A percentile compares a stretch with the other conserved stretches of the same genome.
phyloP scores from a whole-genome alignment of 2,888 invertebrate species.

The Lottia gigantea region DNA sequence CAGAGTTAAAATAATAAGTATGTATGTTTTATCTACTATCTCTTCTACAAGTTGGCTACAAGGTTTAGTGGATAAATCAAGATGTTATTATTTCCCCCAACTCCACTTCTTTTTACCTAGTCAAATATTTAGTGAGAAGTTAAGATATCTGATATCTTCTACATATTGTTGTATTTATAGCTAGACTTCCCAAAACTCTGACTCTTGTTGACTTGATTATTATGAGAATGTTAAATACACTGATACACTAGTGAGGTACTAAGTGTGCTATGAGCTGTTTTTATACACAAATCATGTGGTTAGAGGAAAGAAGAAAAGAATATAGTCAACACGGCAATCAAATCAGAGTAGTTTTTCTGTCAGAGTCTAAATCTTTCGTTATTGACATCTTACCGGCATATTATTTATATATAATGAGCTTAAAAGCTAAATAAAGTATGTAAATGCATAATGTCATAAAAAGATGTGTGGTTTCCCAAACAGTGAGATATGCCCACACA shows the following conservation, averaged over 20 bases:
- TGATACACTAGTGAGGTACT: background rate
- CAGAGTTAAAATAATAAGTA: too few species aligned
- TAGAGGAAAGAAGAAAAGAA: background rate
- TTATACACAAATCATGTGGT: background rate
- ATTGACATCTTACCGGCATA: too few species aligned
- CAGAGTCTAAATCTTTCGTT: background rate
- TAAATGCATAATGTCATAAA: too few species aligned
- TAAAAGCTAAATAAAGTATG: too few species aligned
- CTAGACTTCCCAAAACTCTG: background rate
- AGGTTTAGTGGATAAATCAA: background rate
- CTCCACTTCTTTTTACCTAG: background rate
- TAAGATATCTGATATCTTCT: constrained; percentile 7
- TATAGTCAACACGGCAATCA: constrained; percentile 4
- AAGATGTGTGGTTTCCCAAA: too few species aligned
- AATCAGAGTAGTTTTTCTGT: background rate
- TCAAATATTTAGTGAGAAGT: constrained; percentile 2
- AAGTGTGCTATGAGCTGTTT: constrained; percentile 1
- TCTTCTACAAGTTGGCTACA: background rate
- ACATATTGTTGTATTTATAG: constrained; percentile 11
- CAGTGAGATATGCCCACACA: too few species aligned
- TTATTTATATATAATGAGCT: too few species aligned
- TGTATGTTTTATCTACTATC: too few species aligned
- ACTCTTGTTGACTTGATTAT: background rate
- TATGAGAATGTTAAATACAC: constrained; percentile 4
- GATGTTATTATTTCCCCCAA: constrained; percentile 4